These are phyloP conservation scores for Ploceus nigricollis DNA, from an alignment of 2,113 vertebrate genomes.

Conservation along the genomic window DNA sequence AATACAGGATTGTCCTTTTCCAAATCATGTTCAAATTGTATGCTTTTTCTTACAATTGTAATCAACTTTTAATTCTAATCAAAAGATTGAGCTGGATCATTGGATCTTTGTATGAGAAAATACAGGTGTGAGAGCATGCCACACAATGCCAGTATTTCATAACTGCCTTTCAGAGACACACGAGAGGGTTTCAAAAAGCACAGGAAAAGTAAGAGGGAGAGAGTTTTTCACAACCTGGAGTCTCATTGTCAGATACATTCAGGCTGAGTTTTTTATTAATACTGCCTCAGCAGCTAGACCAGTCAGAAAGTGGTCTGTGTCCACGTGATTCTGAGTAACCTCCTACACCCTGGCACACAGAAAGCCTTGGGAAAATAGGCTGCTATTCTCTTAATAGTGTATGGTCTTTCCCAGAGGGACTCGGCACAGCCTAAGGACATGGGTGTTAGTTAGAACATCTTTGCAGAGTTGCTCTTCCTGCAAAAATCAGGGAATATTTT, in stretches of 20 bases:
- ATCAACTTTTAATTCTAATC: neutral
- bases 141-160: neutral
- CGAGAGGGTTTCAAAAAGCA: neutral
- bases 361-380: neutral
- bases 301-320: neutral
- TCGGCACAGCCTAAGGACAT: accelerated
- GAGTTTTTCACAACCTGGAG: neutral
- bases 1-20: neutral
- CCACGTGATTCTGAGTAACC: neutral
- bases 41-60: neutral
- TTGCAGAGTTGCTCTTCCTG: neutral
- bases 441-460: neutral
- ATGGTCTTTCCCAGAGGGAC: neutral
- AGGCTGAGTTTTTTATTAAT: neutral
- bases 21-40: neutral
- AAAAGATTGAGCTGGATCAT: neutral
- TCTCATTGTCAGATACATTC: neutral
- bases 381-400: neutral
- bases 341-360: neutral
- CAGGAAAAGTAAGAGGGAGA: neutral
- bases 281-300: neutral
- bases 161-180: neutral
- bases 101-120: neutral
- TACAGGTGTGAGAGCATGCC: neutral
- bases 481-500: neutral